Percentiles rank a stretch among this genome's conserved stretches.
Evolutionary conservation across 2,797 vertebrate species (phyloP).

Genomic region (Salarias fasciatus): DNA sequence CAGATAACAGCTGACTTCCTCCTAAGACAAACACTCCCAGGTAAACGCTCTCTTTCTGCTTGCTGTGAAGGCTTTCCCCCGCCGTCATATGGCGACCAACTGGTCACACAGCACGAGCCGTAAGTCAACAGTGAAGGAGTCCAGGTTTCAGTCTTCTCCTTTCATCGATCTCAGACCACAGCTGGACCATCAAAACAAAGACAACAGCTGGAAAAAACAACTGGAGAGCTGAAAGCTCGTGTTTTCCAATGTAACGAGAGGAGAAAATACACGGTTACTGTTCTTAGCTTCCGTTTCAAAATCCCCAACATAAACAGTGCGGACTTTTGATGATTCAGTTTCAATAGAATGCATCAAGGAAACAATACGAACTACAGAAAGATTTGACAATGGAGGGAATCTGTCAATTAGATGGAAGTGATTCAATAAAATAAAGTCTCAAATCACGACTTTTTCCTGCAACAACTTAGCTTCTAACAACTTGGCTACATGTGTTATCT

Average conservation of each 20-base stretch:
- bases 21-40: constrained; percentile 17
- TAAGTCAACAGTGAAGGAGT: constrained; percentile 34
- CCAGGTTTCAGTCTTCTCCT: constrained; percentile 21
- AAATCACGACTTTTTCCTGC: no score
- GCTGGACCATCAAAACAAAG: constrained; percentile 4
- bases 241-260: background rate
- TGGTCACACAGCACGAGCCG: constrained; percentile 38
- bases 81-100: constrained; percentile 49
- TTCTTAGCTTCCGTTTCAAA: no score
- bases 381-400: no score
- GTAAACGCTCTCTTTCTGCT: constrained; percentile 30
- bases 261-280: no score
- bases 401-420: no score
- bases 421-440: no score
- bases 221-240: constrained; percentile 1
- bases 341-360: no score
- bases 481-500: no score
- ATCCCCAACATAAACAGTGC: no score
- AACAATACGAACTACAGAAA: no score
- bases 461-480: no score
- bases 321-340: no score
- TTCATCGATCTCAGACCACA: constrained; percentile 16
- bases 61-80: constrained; percentile 23
- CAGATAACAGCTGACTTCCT: constrained; percentile 11
- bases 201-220: constrained; percentile 24